Conservation (phyloP, 2,888 invertebrate genomes). For the Rhodophaea formosa region DNA sequence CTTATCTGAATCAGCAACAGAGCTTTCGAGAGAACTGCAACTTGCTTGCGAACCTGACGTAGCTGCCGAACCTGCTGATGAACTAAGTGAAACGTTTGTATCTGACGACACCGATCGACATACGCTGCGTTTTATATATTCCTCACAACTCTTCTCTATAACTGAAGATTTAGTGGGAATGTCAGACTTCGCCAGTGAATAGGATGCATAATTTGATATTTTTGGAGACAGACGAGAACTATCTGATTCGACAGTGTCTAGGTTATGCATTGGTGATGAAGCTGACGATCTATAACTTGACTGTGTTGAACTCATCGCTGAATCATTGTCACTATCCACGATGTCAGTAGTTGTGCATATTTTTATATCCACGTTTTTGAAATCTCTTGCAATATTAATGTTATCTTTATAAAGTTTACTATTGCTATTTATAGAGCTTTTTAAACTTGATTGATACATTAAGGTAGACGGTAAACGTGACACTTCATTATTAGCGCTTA, state of each 20-base stretch:
- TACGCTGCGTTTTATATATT: constrained; percentile 80
- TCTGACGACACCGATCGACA: constrained; percentile 87
- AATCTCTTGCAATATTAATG: constrained; percentile 56
- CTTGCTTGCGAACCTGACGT: constrained; percentile 88
- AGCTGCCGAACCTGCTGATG: constrained; percentile 86
- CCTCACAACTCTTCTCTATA: constrained; percentile 60
- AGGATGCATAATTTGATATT: constrained; percentile 61
- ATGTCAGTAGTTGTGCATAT: constrained; percentile 72
- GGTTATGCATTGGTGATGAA: constrained; percentile 87
- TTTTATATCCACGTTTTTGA: constrained; percentile 71
- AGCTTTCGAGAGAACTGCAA: constrained; percentile 84
- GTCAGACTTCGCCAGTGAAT: constrained; percentile 71
- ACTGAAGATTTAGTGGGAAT: constrained; percentile 55
- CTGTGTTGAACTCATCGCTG: constrained; percentile 91
- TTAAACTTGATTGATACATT: constrained; percentile 38
- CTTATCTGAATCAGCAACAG: constrained; percentile 83
- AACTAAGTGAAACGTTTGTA: constrained; percentile 86
- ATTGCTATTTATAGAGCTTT: constrained; percentile 37
- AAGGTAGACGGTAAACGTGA: constrained; percentile 42
- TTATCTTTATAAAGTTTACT: constrained; percentile 58
- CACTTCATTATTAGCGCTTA: constrained; percentile 49
- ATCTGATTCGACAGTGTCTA: constrained; percentile 80
- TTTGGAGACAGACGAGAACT: constrained; percentile 76
- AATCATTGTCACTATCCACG: constrained; percentile 92
- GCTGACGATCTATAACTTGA: constrained; percentile 89